A percentile compares a stretch with the other conserved stretches of the same genome.
phyloP scores from a whole-genome alignment of 2,797 vertebrate species.

The Gymnodraco acuticeps region DNA sequence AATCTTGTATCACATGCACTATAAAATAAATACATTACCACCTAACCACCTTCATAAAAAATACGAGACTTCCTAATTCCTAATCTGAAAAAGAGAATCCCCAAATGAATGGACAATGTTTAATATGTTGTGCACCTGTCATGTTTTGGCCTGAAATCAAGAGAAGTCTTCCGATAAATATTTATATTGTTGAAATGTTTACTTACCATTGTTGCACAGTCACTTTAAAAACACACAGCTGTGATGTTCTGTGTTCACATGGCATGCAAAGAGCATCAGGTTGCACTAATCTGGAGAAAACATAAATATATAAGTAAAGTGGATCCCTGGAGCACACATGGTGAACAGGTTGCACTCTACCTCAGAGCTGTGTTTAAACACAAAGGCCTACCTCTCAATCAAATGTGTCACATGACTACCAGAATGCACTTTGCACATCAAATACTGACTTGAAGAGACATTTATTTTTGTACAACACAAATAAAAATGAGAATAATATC shows the following conservation, averaged over 20 bases:
- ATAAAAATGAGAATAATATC: conserved; percentile 23
- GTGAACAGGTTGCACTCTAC: conserved; percentile 61
- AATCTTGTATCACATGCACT: too few species aligned
- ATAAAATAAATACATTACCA: too few species aligned
- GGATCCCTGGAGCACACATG: conserved; percentile 7
- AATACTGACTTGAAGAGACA: conserved; percentile 63
- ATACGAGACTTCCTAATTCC: background rate
- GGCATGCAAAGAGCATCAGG: conserved; percentile 2
- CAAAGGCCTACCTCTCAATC: conserved; percentile 77
- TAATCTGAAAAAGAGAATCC: background rate
- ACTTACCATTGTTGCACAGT: conserved; percentile 75
- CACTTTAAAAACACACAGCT: conserved; percentile 30
- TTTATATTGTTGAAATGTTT: conserved; percentile 66
- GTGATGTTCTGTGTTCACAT: background rate
- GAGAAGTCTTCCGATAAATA: background rate
- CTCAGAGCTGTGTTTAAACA: conserved; percentile 58
- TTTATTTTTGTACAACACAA: conserved; percentile 81
- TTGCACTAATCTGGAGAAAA: conserved; percentile 29
- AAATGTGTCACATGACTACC: conserved; percentile 49
- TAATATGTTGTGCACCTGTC: background rate
- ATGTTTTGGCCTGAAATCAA: background rate
- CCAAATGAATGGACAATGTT: background rate
- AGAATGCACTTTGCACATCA: conserved; percentile 79
- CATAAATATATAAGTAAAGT: background rate
- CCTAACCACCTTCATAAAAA: background rate